Evolutionary conservation across 2,888 invertebrate genomes (phyloP).

Genomic region (Agriopis marginaria): DNA sequence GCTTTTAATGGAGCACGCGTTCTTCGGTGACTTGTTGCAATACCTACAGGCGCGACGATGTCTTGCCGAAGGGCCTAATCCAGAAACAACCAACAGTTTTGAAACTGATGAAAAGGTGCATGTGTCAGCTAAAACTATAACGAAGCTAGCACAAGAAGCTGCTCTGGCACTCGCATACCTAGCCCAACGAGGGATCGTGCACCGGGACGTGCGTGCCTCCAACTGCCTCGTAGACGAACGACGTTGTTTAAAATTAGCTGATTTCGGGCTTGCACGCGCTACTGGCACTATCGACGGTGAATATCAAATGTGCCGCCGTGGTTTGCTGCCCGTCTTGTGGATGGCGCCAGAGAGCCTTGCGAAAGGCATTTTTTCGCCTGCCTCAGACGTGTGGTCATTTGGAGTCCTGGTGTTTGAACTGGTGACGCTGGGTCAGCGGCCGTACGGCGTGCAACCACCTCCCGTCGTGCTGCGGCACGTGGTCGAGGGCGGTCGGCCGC

Average conservation of each 20-base stretch:
- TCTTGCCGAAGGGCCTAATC: slow-evolving; percentile 87
- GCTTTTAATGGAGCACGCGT: slow-evolving; percentile 96
- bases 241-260: slow-evolving; percentile 91
- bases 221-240: slow-evolving; percentile 92
- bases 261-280: slow-evolving; percentile 95
- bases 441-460: slow-evolving; percentile 91
- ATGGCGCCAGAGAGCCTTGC: slow-evolving; percentile 96
- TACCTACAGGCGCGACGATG: slow-evolving; percentile 90
- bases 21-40: slow-evolving; percentile 95
- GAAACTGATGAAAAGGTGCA: slow-evolving; percentile 74
- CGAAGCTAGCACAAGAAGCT: slow-evolving; percentile 61
- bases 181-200: slow-evolving; percentile 91
- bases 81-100: slow-evolving; percentile 77
- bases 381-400: slow-evolving; percentile 95
- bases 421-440: slow-evolving; percentile 95
- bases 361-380: slow-evolving; percentile 92
- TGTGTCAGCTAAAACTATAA: slow-evolving; percentile 62
- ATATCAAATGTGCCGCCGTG: slow-evolving; percentile 92
- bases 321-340: slow-evolving; percentile 94
- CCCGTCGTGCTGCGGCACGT: slow-evolving; percentile 87
- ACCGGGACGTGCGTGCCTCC: slow-evolving; percentile 93
- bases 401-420: slow-evolving; percentile 94
- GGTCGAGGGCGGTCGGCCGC: slow-evolving; percentile 88
- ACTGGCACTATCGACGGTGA: slow-evolving; percentile 89
- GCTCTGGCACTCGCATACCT: slow-evolving; percentile 86